phyloP scores from a whole-genome alignment of 2,797 vertebrate genomes.

The Myotis planiceps region DNA sequence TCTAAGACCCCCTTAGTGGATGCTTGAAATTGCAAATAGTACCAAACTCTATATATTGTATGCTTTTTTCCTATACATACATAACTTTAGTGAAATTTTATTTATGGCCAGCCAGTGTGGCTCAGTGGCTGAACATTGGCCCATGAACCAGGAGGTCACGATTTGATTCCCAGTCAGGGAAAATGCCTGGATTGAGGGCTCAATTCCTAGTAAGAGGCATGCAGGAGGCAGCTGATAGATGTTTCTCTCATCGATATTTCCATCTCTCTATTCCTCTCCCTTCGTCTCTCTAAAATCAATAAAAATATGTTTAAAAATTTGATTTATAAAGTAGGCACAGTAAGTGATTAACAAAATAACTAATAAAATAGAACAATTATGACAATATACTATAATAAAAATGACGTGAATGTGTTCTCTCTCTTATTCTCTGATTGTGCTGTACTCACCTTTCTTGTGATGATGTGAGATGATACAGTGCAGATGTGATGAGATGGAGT shows the following conservation, averaged over 20 bases:
- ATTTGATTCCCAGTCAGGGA: no score
- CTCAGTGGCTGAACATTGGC: no score
- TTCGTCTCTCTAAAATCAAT: no score
- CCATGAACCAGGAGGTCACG: no score
- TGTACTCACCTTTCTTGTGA: not conserved
- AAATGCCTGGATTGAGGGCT: no score
- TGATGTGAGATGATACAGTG: not conserved
- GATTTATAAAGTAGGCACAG: not conserved
- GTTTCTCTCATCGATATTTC: no score
- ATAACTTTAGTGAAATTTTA: not conserved
- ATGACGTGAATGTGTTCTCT: not conserved
- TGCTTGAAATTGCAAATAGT: not conserved
- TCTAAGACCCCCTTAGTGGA: not conserved
- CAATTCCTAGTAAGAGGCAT: no score
- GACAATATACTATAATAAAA: not conserved
- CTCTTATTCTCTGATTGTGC: not conserved
- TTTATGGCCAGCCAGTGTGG: not conserved
- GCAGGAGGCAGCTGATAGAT: no score
- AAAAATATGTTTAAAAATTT: no score
- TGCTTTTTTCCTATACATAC: not conserved
- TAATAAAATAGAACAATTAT: not conserved
- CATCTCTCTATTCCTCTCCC: no score
- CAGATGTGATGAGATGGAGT: no score
- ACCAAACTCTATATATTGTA: not conserved
- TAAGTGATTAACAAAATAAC: not conserved